Evolutionary conservation across 2,797 vertebrate genomes (phyloP).

Genomic region (Channa striata): DNA sequence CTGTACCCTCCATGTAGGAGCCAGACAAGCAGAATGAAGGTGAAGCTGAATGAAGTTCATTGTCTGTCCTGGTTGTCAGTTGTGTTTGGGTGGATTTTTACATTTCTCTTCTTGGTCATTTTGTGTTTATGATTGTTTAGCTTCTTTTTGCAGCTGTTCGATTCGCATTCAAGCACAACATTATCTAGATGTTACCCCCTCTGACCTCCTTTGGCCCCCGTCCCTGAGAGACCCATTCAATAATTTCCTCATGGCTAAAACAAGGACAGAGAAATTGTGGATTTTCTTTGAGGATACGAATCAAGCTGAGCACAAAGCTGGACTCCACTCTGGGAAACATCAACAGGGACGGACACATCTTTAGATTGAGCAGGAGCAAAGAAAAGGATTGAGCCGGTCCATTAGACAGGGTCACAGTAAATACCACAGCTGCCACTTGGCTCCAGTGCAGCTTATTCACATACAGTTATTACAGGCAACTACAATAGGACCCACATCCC

Average conservation of each 20-base stretch:
- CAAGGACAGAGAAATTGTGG: slow-evolving; percentile 10
- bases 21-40: neutral
- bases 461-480: slow-evolving; percentile 6
- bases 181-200: too few species aligned
- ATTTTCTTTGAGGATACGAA: neutral
- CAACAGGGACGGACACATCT: neutral
- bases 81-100: neutral
- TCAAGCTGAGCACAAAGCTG: slow-evolving; percentile 6
- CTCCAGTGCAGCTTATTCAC: slow-evolving; percentile 16
- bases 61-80: neutral
- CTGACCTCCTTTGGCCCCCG: neutral
- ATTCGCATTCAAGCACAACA: neutral
- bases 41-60: neutral
- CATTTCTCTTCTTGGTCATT: neutral
- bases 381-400: slow-evolving; percentile 11
- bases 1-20: neutral
- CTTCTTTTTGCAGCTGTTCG: neutral
- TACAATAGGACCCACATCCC: neutral
- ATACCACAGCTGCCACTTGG: slow-evolving; percentile 38
- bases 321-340: slow-evolving; percentile 29
- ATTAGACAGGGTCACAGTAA: slow-evolving; percentile 36
- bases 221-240: neutral
- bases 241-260: neutral
- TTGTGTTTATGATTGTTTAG: neutral
- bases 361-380: slow-evolving; percentile 3